phyloP scores from a whole-genome alignment of 2,888 invertebrate genomes.

The Heliconius ethilla region DNA sequence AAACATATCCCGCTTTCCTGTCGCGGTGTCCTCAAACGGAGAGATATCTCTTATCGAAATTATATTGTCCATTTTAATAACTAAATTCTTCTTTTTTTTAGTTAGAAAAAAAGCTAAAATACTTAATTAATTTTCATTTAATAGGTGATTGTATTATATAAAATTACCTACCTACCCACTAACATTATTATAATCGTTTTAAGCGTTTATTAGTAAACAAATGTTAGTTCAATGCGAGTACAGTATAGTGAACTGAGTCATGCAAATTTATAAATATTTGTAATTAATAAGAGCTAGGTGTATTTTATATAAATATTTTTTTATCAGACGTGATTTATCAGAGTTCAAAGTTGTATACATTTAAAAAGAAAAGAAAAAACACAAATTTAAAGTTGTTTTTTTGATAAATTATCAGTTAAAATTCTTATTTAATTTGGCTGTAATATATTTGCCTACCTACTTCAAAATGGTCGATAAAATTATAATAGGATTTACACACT shows the following conservation, averaged over 20 bases:
- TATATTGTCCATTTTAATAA: slow-evolving; percentile 33
- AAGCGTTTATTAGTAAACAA: slow-evolving; percentile 9
- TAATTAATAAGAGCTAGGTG: background rate
- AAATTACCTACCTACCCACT: too few species aligned
- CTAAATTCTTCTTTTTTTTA: background rate
- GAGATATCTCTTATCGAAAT: slow-evolving; percentile 33
- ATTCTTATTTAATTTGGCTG: background rate
- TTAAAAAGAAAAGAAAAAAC: too few species aligned
- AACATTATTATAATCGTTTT: background rate
- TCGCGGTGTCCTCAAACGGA: slow-evolving; percentile 34
- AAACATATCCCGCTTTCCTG: slow-evolving; percentile 52
- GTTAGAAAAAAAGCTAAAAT: background rate
- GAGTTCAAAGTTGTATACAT: too few species aligned
- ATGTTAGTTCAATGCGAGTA: background rate
- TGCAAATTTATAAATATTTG: background rate
- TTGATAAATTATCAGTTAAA: background rate
- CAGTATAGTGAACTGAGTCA: background rate
- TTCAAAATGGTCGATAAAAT: background rate
- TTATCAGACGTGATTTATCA: too few species aligned
- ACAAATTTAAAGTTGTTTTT: background rate
- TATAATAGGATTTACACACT: too few species aligned
- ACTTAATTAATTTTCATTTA: too few species aligned
- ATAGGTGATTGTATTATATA: too few species aligned
- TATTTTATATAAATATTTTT: background rate
- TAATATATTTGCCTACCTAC: background rate